phyloP scores from a whole-genome alignment of 2,797 vertebrate genomes.

The Champsocephalus esox region DNA sequence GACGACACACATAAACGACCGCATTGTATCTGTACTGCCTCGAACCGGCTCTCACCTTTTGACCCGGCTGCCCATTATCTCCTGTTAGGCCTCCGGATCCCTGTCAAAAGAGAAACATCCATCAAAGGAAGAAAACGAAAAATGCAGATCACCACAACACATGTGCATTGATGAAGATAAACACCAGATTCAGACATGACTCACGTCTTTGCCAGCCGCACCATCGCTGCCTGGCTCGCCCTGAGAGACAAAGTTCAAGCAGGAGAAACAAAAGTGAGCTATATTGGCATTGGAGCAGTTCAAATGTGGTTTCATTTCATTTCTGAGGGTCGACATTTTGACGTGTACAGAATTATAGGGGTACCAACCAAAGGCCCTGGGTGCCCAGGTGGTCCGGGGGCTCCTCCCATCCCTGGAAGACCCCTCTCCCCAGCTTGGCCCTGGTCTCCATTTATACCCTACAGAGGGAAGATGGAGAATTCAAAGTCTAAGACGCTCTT shows the following conservation, averaged over 20 bases:
- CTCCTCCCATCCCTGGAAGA: slow-evolving; percentile 87
- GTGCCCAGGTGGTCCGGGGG: slow-evolving; percentile 91
- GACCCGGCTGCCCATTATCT: slow-evolving; percentile 84
- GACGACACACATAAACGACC: slow-evolving; percentile 6
- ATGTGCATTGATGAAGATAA: slow-evolving; percentile 36
- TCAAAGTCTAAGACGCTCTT: background rate
- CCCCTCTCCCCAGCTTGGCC: slow-evolving; percentile 92
- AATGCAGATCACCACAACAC: slow-evolving; percentile 19
- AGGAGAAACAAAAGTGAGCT: slow-evolving; percentile 11
- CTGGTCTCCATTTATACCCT: slow-evolving; percentile 93
- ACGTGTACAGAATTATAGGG: background rate
- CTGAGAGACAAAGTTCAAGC: slow-evolving; percentile 75
- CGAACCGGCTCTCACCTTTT: slow-evolving; percentile 87
- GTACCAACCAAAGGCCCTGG: slow-evolving; percentile 89
- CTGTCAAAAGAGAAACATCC: slow-evolving; percentile 75
- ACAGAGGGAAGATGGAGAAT: background rate
- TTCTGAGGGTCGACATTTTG: background rate
- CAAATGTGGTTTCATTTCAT: background rate
- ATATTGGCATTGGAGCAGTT: background rate
- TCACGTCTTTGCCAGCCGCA: slow-evolving; percentile 91
- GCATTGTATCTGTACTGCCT: slow-evolving; percentile 14
- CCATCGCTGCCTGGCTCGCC: slow-evolving; percentile 92
- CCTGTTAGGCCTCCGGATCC: slow-evolving; percentile 89
- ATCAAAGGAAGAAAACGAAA: slow-evolving; percentile 25
- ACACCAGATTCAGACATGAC: slow-evolving; percentile 46